Evolutionary conservation across 2,888 invertebrate genomes (phyloP).

Genomic region (Diploptera punctata): DNA sequence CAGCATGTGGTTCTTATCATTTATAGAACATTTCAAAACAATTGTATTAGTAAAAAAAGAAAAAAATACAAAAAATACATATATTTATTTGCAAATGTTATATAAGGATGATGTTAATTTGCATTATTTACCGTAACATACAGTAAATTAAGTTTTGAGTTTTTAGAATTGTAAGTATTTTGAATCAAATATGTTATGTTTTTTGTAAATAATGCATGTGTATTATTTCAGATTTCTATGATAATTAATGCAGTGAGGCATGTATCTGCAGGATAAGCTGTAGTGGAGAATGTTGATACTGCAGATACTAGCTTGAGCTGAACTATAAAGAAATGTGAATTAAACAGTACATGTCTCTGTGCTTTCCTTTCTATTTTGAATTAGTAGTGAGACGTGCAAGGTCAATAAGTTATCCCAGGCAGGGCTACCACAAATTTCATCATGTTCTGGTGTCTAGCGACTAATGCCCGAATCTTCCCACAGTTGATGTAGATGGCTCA

Average conservation of each 20-base stretch:
- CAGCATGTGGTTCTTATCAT: not conserved
- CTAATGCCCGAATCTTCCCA: not conserved
- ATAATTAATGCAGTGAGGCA: no score
- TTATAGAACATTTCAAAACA: not conserved
- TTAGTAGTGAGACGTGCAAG: no score
- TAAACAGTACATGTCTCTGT: no score
- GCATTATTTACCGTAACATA: no score
- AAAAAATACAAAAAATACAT: no score
- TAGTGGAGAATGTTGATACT: no score
- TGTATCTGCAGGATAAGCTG: no score
- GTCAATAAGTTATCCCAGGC: not conserved
- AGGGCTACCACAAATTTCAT: not conserved
- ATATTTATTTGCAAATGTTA: not conserved
- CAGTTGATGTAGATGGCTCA: not conserved
- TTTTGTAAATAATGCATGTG: constrained; percentile 2
- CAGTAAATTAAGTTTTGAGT: not conserved
- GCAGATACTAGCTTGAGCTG: no score
- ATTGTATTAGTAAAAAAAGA: not conserved
- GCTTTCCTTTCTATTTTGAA: no score
- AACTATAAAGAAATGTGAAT: no score
- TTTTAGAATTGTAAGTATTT: constrained; percentile 9
- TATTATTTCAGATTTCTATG: not conserved
- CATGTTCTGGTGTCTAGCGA: not conserved
- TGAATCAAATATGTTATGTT: not conserved
- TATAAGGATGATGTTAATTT: not conserved